Conservation (phyloP, 2,113 vertebrate species). For the Nansenia antarctica region DNA sequence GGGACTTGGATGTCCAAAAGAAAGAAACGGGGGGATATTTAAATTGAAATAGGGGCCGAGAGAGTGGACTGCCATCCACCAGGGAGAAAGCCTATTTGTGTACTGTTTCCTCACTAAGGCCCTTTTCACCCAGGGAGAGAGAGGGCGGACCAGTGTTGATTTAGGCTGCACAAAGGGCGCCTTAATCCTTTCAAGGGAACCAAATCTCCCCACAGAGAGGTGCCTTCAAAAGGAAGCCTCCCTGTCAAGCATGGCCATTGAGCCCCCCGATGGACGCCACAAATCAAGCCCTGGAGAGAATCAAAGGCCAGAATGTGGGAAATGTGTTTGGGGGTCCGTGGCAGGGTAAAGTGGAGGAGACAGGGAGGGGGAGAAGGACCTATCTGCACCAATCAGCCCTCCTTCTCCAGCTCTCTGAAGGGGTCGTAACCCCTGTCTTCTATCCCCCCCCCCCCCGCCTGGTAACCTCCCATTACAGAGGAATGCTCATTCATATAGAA, state of each 20-base stretch:
- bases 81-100: constrained; percentile 87
- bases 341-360: constrained; percentile 34
- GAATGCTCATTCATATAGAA: constrained; percentile 73
- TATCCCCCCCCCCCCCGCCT: constrained; percentile 34
- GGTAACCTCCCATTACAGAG: constrained; percentile 68
- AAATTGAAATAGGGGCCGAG: constrained; percentile 92
- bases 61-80: constrained; percentile 84
- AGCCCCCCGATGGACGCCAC: constrained; percentile 81
- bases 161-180: constrained; percentile 89
- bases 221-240: constrained; percentile 84
- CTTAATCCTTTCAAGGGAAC: constrained; percentile 95
- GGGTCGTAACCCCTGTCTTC: constrained; percentile 63
- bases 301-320: constrained; percentile 91
- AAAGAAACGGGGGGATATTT: constrained; percentile 84
- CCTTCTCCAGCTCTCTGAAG: constrained; percentile 60
- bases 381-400: constrained; percentile 64
- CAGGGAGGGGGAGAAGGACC: constrained; percentile 37
- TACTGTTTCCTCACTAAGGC: constrained; percentile 89
- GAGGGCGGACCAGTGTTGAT: constrained; percentile 90
- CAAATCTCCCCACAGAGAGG: constrained; percentile 87
- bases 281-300: constrained; percentile 88
- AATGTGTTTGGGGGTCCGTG: constrained; percentile 66
- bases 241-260: constrained; percentile 86
- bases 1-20: constrained; percentile 65
- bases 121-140: constrained; percentile 67